Percentiles rank a stretch among this genome's conserved stretches.
Conservation (phyloP, 2,113 vertebrate genomes). For the Mustelus asterias region DNA sequence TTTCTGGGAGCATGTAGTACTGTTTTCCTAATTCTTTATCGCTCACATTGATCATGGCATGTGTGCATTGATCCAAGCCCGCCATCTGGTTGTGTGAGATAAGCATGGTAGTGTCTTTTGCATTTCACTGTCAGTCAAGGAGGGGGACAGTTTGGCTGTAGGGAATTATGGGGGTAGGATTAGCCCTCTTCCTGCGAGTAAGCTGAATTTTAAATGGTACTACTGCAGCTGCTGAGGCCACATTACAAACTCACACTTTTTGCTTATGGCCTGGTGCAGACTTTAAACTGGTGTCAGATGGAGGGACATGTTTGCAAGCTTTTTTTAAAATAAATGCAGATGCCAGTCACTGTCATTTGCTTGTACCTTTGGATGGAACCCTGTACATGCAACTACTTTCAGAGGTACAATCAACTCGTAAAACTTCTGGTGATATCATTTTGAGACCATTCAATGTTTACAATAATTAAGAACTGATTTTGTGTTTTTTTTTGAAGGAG, state of each 20-base stretch:
- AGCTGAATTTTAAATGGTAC: conserved; percentile 98
- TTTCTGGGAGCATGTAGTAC: conserved; percentile 82
- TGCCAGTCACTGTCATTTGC: not conserved
- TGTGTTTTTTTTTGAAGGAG: not conserved
- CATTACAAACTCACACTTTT: conserved; percentile 35
- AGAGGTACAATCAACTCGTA: not conserved
- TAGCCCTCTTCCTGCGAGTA: conserved; percentile 99
- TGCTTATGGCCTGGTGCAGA: conserved; percentile 1
- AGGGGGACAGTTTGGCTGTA: conserved; percentile 98
- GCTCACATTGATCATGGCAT: conserved; percentile 99
- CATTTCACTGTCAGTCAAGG: conserved; percentile 98
- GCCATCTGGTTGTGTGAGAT: conserved; percentile 99
- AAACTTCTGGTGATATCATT: not conserved
- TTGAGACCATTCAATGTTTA: conserved; percentile 12
- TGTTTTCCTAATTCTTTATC: conserved; percentile 97
- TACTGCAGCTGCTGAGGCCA: conserved; percentile 31
- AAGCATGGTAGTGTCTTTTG: conserved; percentile 98
- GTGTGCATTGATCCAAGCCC: conserved; percentile 99
- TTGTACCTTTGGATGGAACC: not conserved
- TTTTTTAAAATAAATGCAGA: not conserved
- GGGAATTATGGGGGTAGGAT: conserved; percentile 99
- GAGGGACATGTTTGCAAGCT: conserved; percentile 11
- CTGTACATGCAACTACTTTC: not conserved
- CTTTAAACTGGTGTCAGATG: conserved; percentile 13
- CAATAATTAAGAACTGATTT: conserved; percentile 31